Conservation (phyloP, 2,888 invertebrate genomes). For the Cerastis rubricosa region DNA sequence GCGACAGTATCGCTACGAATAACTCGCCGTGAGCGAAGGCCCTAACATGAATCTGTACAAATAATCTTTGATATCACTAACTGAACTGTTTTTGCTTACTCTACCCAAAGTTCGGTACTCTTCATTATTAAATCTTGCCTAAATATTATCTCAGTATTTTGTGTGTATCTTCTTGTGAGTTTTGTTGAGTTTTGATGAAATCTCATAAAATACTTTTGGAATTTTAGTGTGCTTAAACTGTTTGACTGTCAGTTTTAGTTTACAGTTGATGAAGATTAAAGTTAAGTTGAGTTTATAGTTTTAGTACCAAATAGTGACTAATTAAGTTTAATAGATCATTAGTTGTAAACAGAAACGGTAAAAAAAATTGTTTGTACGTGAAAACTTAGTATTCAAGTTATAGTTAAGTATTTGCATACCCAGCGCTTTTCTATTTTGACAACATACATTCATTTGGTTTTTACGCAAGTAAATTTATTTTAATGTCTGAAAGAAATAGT, state of each 20-base stretch:
- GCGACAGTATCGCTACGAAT: neutral
- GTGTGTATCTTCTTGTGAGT: conserved; percentile 61
- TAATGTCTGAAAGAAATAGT: no score
- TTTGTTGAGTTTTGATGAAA: conserved; percentile 59
- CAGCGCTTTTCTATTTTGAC: neutral
- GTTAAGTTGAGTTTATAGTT: neutral
- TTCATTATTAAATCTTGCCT: conserved; percentile 69
- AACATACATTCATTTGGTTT: neutral
- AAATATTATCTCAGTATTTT: conserved; percentile 71
- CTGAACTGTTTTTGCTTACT: conserved; percentile 72
- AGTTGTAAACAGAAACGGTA: no score
- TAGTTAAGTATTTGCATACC: neutral
- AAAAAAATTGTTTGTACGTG: no score
- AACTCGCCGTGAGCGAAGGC: neutral
- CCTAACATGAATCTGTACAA: conserved; percentile 65
- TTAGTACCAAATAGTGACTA: neutral
- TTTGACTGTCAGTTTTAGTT: conserved; percentile 29
- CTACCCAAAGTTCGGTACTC: conserved; percentile 65
- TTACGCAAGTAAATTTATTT: no score
- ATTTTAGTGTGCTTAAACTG: conserved; percentile 45
- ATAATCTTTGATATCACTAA: conserved; percentile 71
- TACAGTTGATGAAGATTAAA: conserved; percentile 10
- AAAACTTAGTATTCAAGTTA: neutral
- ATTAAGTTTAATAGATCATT: neutral
- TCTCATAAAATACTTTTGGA: conserved; percentile 55